Evolutionary conservation across 2,797 vertebrate genomes (phyloP), one percentile per base, ranked within the genome.

Genomic region (Telmatherina bonti): DNA sequence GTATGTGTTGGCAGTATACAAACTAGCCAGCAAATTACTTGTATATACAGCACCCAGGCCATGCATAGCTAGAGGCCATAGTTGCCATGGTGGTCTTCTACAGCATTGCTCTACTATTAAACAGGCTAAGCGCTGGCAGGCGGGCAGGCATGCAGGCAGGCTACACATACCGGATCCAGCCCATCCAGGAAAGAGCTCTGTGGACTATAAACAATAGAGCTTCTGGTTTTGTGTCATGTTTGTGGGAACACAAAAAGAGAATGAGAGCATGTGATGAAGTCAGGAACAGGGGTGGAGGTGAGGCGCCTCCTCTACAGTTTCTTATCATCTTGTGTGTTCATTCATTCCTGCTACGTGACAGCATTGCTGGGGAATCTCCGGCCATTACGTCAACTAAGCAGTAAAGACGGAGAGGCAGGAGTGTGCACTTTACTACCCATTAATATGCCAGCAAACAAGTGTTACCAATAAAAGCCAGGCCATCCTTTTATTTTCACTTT

Each of bases 141-240:
- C 72, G 56, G 83, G 78, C 81, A 80, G 51, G 74, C 72, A 58
- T 82, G 73, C 78, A 72, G 85, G 78, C 81, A 80, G 51, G 74
- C 72, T 56, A 82, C 68, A 4, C 85, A 89, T 79, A 90, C 89
- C 82, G 89, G 91, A 91, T 91, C 81, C 81, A 76, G 81, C 63
- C 82, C 89, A 83, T 92, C 90, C 88, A 91, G 88, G 91, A 91
- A 91, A 88, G 78, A 90, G 85, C 86, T 88, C 85, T 70, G 62
- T 68, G 72, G 77, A 85, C 81, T 79, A 65, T 89, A 84, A 92
- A 92, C 91, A 93, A 92, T 91, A 26, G 87, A 56, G 55, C 76
- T 67, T 72, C 83, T 83, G 84, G 73, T 81, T 85, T 81, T 86
- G 70, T 87, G 74, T 85, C 76, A 70, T 82, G 83, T 90, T 88